phyloP scores from a whole-genome alignment of 1,140 invertebrate species.

The Drosophila sturtevanti region DNA sequence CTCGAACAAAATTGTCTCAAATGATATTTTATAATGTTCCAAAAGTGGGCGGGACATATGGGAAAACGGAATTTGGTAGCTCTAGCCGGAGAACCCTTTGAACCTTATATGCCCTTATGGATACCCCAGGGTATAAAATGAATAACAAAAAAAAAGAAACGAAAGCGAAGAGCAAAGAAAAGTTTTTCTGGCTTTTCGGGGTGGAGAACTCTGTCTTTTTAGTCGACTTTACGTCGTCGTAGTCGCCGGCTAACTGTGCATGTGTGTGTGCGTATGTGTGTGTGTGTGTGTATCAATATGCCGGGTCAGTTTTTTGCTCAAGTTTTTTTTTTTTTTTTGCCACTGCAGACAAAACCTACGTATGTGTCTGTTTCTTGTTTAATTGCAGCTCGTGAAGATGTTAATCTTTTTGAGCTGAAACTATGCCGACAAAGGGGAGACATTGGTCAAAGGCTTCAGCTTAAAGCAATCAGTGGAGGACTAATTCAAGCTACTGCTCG shows the following conservation, averaged over 20 bases:
- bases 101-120: no score
- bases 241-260: constrained; percentile 10
- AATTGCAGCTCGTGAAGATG: constrained; percentile 61
- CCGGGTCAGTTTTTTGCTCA: constrained; percentile 35
- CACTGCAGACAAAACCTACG: constrained; percentile 35
- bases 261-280: neutral
- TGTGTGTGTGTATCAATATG: constrained; percentile 47
- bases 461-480: constrained; percentile 48
- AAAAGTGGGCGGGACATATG: no score
- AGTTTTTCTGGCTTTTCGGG: constrained; percentile 36
- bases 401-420: constrained; percentile 49
- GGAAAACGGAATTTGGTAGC: no score
- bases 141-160: neutral
- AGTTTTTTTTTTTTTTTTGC: neutral
- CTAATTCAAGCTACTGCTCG: constrained; percentile 53
- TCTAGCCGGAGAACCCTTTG: no score
- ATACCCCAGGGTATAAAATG: no score
- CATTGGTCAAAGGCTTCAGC: constrained; percentile 48
- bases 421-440: constrained; percentile 44
- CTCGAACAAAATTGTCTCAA: no score
- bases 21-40: no score
- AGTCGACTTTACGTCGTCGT: constrained; percentile 59
- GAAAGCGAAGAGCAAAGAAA: constrained; percentile 35
- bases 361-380: constrained; percentile 60
- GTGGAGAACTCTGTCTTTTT: constrained; percentile 46